phyloP scores from a whole-genome alignment of 2,888 invertebrate species.

The Orthosia gracilis region DNA sequence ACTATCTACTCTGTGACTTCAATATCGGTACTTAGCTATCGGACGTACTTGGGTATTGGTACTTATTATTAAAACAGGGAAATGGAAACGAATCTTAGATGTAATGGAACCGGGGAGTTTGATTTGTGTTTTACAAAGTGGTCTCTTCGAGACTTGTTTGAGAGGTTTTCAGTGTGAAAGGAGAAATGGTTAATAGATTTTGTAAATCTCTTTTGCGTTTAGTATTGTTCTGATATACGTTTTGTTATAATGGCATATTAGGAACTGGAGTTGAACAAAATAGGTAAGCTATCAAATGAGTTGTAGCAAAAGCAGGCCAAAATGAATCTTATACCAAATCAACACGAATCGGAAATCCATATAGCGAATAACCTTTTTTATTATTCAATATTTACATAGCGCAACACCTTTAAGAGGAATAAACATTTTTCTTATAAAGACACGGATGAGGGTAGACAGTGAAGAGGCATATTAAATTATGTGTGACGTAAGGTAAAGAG shows the following conservation, averaged over 20 bases:
- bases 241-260: background rate
- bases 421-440: constrained; percentile 70
- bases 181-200: constrained; percentile 32
- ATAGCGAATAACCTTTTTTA: constrained; percentile 13
- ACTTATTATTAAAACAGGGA: constrained; percentile 58
- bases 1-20: constrained; percentile 11
- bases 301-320: background rate
- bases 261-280: no score
- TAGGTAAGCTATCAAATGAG: no score
- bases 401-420: constrained; percentile 51
- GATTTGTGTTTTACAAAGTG: constrained; percentile 61
- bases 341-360: constrained; percentile 34
- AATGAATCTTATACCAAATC: background rate
- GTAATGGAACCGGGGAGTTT: constrained; percentile 54
- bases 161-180: constrained; percentile 24
- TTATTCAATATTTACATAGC: constrained; percentile 35
- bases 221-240: background rate
- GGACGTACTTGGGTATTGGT: constrained; percentile 35
- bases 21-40: constrained; percentile 22
- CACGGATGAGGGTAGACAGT: constrained; percentile 84
- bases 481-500: constrained; percentile 85
- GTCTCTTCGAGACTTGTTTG: constrained; percentile 48
- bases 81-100: constrained; percentile 47
- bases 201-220: constrained; percentile 17
- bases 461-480: constrained; percentile 87